Evolutionary conservation across 2,113 vertebrate species (phyloP).

Genomic region (Pachypanchax playfairii): DNA sequence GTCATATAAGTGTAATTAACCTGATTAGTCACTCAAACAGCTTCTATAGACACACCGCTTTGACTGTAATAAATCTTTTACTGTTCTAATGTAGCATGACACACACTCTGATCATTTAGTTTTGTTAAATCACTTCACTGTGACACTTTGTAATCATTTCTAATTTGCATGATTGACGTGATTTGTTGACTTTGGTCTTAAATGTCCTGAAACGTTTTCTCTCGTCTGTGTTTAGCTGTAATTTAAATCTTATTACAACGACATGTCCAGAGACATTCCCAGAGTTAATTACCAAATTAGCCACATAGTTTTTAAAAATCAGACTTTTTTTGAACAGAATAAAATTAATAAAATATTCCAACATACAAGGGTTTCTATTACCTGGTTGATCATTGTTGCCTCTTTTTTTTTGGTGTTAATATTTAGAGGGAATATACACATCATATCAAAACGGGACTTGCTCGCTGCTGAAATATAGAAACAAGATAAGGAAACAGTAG

Average conservation of each 20-base stretch:
- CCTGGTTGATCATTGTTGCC: too few species aligned
- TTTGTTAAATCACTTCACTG: not conserved
- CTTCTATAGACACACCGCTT: conserved; percentile 11
- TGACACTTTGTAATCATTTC: not conserved
- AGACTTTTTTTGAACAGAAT: too few species aligned
- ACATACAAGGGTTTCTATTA: too few species aligned
- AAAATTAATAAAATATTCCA: too few species aligned
- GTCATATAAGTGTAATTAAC: conserved; percentile 58
- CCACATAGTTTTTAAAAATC: too few species aligned
- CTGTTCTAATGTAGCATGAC: not conserved
- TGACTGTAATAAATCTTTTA: conserved; percentile 2
- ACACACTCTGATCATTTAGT: not conserved
- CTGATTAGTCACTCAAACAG: conserved; percentile 45
- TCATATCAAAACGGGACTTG: not conserved
- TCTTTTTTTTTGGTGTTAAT: too few species aligned
- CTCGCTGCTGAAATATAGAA: not conserved
- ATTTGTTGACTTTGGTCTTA: not conserved
- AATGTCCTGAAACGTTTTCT: too few species aligned
- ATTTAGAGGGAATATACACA: not conserved
- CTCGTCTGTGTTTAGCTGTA: too few species aligned
- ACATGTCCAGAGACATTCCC: too few species aligned
- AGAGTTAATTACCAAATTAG: too few species aligned
- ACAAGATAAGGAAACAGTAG: conserved; percentile 9
- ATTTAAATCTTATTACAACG: too few species aligned
- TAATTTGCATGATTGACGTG: not conserved